Base-by-base conservation (phyloP, 37 sponge, comb jelly and placozoan species). In the Cladorhizidae sp. region DNA sequence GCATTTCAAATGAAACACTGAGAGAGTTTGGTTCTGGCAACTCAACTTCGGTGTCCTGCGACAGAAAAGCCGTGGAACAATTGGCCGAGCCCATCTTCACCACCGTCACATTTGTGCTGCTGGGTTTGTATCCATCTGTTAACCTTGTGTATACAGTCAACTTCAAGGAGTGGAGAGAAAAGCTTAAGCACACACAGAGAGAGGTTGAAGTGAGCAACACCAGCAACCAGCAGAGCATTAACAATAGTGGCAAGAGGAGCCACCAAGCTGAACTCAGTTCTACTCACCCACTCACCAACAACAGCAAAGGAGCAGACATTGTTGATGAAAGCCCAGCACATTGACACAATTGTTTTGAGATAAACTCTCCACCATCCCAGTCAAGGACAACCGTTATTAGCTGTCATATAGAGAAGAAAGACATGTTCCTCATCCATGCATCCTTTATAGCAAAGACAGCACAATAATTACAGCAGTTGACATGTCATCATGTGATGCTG, bases 91-190 rank as follows among this genome's bases (percentile, higher is more conserved):
- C 81, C 8, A 42, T 56, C 59, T 0, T 49, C 3, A 80, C 58
- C 23, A 70, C 72, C n/a, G 29, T 80, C n/a, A 43, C 72, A 1
- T 71, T 70, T 35, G 31, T 80, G 11, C 58, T 80, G 1, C 52
- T 80, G 18, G 72, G 81, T 25, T 38, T 71, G 29, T 80, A 58
- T 2, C 81, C 81, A 71, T 43, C 62, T 0, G 29, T 80, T 6
- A 70, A 80, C 33, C 38, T 70, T 5, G 42, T 59, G 14, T 80
- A 80, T 41, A 57, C 35, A 0, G 2, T 70, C 37, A 70, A 70
- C 29, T 36, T 20, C n/a, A 76, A 26, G 38, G 77, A 76, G 43
- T 39, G 58, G 43, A 76, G 57, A 36, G 59, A 76, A 3, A 59
- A 37, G 28, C 35, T 37, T 1, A 32, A 9, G 28, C 1, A 52